Evolutionary conservation across 2,113 vertebrate species (phyloP).

Genomic region (Equus przewalskii): DNA sequence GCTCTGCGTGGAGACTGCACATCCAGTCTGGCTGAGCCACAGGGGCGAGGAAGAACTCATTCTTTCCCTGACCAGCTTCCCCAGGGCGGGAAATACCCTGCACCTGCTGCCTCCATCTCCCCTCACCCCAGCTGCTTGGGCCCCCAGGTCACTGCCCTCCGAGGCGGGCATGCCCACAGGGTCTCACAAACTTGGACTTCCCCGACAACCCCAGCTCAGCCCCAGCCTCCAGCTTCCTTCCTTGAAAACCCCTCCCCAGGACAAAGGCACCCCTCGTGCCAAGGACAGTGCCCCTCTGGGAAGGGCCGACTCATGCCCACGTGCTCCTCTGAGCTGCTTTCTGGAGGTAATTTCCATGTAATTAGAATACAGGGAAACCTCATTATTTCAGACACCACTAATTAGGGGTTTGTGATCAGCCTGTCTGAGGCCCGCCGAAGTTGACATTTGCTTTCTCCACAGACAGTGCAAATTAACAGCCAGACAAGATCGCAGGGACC

Average conservation of each 20-base stretch:
- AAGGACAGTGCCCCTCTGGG: neutral
- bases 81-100: neutral
- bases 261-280: neutral
- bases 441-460: conserved; percentile 32
- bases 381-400: conserved; percentile 31
- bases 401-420: conserved; percentile 52
- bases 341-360: conserved; percentile 9
- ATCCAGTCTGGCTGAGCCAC: conserved; percentile 76
- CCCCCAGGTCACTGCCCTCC: fast-evolving
- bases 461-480: neutral
- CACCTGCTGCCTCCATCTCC: neutral
- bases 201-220: neutral
- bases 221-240: neutral
- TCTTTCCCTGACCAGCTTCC: conserved; percentile 79
- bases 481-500: neutral
- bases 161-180: fast-evolving
- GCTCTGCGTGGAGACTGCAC: neutral
- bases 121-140: neutral
- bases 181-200: neutral
- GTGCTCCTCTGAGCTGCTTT: neutral
- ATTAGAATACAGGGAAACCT: conserved; percentile 59
- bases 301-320: neutral
- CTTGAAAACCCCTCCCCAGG: fast-evolving
- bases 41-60: conserved; percentile 74
- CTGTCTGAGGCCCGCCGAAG: neutral